Evolutionary conservation across 2,888 invertebrate genomes (phyloP).

Genomic region (Margaritifera margaritifera): DNA sequence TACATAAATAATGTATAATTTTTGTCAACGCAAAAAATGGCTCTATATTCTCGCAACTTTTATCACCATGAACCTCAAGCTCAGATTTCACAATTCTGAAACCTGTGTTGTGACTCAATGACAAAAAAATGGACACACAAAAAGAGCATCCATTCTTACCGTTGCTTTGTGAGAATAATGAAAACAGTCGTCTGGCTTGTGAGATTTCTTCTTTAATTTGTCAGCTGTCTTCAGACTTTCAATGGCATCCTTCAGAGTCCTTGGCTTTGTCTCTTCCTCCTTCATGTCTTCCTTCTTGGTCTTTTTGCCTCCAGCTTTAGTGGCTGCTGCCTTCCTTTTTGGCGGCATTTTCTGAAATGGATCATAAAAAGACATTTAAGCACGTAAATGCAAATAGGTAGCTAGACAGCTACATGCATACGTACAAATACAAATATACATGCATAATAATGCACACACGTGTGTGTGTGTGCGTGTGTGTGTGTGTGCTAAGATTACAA

Average conservation of each 20-base stretch:
- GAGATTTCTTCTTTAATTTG: constrained; percentile 27
- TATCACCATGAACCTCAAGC: no score
- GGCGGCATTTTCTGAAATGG: constrained; percentile 42
- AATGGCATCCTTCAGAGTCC: constrained; percentile 54
- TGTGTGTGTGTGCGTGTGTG: background rate
- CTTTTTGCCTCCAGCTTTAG: constrained; percentile 46
- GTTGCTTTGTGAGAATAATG: constrained; percentile 8
- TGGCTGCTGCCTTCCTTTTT: constrained; percentile 55
- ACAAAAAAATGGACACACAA: no score
- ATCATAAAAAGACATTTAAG: background rate
- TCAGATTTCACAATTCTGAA: no score
- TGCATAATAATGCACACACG: background rate
- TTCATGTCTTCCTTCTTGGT: constrained; percentile 21
- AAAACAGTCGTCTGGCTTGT: constrained; percentile 39
- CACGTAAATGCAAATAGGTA: background rate
- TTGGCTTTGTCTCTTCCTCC: constrained; percentile 13
- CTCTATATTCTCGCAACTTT: no score
- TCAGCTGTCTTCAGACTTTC: constrained; percentile 45
- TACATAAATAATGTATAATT: no score
- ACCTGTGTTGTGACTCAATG: no score
- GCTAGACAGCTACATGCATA: background rate
- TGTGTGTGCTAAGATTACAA: no score
- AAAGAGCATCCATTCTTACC: no score
- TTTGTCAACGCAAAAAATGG: no score
- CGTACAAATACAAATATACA: background rate